Evolutionary conservation across 1,140 invertebrate genomes (phyloP).

Genomic region (Zaprionus tsacasi): DNA sequence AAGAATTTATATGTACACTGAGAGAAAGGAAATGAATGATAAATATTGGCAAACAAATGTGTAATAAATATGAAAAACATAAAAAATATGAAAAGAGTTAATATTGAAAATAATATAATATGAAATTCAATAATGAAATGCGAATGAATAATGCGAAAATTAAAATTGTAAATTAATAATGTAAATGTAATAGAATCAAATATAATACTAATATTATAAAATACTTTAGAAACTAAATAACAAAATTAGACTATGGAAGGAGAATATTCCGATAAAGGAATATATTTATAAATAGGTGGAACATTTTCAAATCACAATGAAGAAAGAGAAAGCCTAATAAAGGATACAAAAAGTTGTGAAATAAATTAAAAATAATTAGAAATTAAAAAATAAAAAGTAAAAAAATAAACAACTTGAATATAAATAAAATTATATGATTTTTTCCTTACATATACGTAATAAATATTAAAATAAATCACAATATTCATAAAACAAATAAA

Average conservation of each 20-base stretch:
- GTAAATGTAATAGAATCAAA: too few species aligned
- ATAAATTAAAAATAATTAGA: too few species aligned
- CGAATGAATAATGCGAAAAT: too few species aligned
- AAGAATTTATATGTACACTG: slow-evolving; percentile 55
- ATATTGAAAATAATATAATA: not conserved
- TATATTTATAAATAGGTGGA: too few species aligned
- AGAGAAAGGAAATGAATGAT: not conserved
- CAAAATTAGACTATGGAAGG: not conserved
- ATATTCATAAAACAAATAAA: not conserved
- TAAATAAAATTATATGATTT: too few species aligned
- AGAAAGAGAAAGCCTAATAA: too few species aligned
- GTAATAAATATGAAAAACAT: not conserved
- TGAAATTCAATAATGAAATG: too few species aligned
- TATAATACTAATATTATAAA: too few species aligned
- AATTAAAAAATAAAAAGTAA: not conserved
- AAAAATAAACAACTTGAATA: not conserved
- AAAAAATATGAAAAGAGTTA: not conserved
- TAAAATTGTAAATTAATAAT: too few species aligned
- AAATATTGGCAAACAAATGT: not conserved
- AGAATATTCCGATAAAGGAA: slow-evolving; percentile 8
- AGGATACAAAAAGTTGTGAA: too few species aligned
- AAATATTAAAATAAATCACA: not conserved
- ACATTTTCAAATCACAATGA: too few species aligned
- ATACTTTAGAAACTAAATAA: not conserved
- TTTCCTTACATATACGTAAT: too few species aligned